Percentiles rank a stretch among this genome's conserved stretches.
These are phyloP conservation scores for Drosophila seguyi DNA, from an alignment of 1,140 invertebrate species.

Conservation along the genomic window DNA sequence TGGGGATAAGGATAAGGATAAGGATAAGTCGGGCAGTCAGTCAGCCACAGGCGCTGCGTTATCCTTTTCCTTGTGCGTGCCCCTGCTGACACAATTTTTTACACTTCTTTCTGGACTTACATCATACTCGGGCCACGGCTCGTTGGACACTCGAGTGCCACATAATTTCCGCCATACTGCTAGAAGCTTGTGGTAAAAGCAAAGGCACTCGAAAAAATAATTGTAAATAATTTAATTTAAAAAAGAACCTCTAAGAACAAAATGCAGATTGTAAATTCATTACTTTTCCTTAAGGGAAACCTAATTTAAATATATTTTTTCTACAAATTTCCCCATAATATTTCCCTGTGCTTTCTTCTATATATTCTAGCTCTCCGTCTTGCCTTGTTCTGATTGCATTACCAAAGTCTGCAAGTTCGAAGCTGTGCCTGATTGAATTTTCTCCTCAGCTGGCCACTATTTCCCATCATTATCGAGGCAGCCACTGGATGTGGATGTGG, in stretches of 20 bases:
- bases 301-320: too few species aligned
- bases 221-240: too few species aligned
- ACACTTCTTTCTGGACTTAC: conserved; percentile 57
- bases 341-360: neutral
- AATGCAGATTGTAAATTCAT: too few species aligned
- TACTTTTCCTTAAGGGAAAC: too few species aligned
- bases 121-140: conserved; percentile 69
- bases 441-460: conserved; percentile 37
- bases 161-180: conserved; percentile 63
- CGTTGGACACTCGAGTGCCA: conserved; percentile 74
- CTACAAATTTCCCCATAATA: neutral
- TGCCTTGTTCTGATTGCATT: conserved; percentile 60
- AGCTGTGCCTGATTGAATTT: conserved; percentile 70
- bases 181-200: conserved; percentile 3
- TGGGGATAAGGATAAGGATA: conserved; percentile 14
- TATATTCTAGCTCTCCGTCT: conserved; percentile 8
- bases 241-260: too few species aligned
- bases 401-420: conserved; percentile 25
- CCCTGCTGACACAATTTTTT: conserved; percentile 70
- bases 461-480: conserved; percentile 30
- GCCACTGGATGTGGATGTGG: neutral
- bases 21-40: conserved; percentile 54
- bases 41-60: conserved; percentile 27
- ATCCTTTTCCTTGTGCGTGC: conserved; percentile 59
- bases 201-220: conserved; percentile 2